Evolutionary conservation across 2,797 vertebrate species (phyloP), one percentile per base, ranked within the genome.

Genomic region (Oryzias sinensis): DNA sequence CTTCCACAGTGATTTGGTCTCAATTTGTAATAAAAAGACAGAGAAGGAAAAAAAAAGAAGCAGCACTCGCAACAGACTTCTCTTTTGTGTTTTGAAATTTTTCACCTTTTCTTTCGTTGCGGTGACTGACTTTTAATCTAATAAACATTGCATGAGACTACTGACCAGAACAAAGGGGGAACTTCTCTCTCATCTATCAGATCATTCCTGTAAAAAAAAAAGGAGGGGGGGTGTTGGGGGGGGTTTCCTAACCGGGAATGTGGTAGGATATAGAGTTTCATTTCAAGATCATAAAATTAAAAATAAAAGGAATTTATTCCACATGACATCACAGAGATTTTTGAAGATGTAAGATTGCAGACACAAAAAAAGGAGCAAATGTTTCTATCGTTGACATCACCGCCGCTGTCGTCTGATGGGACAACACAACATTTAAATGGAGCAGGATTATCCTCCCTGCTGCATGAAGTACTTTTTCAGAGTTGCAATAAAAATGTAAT

Each of bases 71-170:
- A 62, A 80, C 67, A 62, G 61, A 69, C 79, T 81, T 77, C 76
- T 78, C 70, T 75, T 85, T 83, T 88, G 77, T 84, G 83, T 87
- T 90, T 90, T 81, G 79, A 76, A 76, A 83, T 84, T 83, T 65
- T 61, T 71, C 53, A 69, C 81, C 72, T 83, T 84, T 88, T 81
- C 71, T 68, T 67, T 74, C 72, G 82, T 87, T 75, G 76, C 87
- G 84, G 82, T 87, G 82, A 85, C 74, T 91, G 83, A 83, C 82
- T 89, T 91, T 90, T 85, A 88, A 90, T 91, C 87, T 87, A 85
- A 43, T 43, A 43, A 43, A 43, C 42, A 43, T 43, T 43, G 16
- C 86, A 85, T 76, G 81, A 81, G 83, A 70, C 81, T 70, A 84
- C 66, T 83, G 83, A 90, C 88, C 86, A 90, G 88, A 90, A 89